Conservation (phyloP, 2,797 vertebrate genomes). For the Hoplostethus atlanticus region DNA sequence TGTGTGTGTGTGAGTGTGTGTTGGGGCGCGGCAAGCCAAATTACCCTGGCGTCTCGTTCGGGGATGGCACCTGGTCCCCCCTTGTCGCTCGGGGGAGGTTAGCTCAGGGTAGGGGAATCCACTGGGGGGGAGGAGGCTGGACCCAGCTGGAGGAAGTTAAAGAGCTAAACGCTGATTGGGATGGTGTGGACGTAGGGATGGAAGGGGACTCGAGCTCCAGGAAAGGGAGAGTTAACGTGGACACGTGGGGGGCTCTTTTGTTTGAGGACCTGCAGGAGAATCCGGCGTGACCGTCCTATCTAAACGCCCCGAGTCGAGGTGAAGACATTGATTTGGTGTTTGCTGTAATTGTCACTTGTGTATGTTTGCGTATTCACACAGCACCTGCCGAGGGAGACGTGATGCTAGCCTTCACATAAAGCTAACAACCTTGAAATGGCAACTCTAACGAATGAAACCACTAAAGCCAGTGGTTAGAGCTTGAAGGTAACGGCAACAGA, state of each 20-base stretch:
- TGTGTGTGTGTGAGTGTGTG: conserved; percentile 79
- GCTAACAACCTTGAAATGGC: not conserved
- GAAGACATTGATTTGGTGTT: conserved; percentile 48
- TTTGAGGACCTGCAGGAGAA: conserved; percentile 81
- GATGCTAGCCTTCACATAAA: not conserved
- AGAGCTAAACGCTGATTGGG: conserved; percentile 82
- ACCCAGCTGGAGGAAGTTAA: conserved; percentile 90
- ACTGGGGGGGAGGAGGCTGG: conserved; percentile 79
- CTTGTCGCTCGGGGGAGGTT: conserved; percentile 78
- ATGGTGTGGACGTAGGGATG: conserved; percentile 61
- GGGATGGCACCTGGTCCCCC: conserved; percentile 88
- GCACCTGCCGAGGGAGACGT: too few species aligned
- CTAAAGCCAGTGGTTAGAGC: not conserved
- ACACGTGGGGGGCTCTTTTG: conserved; percentile 70
- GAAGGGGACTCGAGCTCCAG: conserved; percentile 50
- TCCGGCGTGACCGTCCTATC: conserved; percentile 45
- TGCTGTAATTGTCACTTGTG: conserved; percentile 62
- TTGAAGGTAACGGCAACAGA: not conserved
- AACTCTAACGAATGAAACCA: not conserved
- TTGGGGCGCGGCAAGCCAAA: conserved; percentile 80
- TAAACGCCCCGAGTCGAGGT: conserved; percentile 70
- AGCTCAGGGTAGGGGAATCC: conserved; percentile 78
- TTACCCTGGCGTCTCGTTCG: conserved; percentile 84
- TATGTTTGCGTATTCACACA: conserved; percentile 56
- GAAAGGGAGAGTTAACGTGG: conserved; percentile 58